A percentile compares a stretch with the other conserved stretches of the same genome.
These are phyloP conservation scores for Aleiodes alternator DNA, from an alignment of 2,888 invertebrate species.

Conservation along the genomic window DNA sequence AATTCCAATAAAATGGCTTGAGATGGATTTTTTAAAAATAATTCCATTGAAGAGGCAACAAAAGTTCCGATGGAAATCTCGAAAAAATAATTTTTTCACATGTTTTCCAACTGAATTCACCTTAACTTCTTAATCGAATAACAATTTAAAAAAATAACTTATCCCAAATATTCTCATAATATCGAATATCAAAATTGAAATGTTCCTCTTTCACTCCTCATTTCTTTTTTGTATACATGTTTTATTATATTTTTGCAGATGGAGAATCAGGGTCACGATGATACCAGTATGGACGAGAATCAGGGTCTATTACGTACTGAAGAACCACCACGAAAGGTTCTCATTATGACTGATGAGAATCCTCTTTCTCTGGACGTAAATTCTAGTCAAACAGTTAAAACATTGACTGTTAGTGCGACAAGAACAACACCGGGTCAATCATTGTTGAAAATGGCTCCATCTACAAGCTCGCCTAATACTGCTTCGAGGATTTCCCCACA, in stretches of 20 bases:
- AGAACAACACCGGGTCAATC: constrained; percentile 68
- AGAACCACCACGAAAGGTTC: constrained; percentile 64
- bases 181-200: no score
- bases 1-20: no score
- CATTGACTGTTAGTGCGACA: constrained; percentile 76
- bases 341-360: constrained; percentile 57
- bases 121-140: no score
- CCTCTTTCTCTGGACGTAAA: not conserved
- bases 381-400: not conserved
- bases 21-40: no score
- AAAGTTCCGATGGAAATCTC: no score
- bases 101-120: constrained; percentile 21
- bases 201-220: no score
- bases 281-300: constrained; percentile 64
- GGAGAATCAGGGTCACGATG: constrained; percentile 63
- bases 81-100: no score
- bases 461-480: constrained; percentile 52
- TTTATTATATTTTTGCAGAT: constrained; percentile 53
- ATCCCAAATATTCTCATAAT: no score
- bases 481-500: constrained; percentile 35
- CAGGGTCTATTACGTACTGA: constrained; percentile 56
- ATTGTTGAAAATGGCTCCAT: constrained; percentile 56
- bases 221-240: no score
- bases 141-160: no score
- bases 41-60: no score